phyloP scores from a whole-genome alignment of 1,140 invertebrate genomes.

The Drosophila lowei region DNA sequence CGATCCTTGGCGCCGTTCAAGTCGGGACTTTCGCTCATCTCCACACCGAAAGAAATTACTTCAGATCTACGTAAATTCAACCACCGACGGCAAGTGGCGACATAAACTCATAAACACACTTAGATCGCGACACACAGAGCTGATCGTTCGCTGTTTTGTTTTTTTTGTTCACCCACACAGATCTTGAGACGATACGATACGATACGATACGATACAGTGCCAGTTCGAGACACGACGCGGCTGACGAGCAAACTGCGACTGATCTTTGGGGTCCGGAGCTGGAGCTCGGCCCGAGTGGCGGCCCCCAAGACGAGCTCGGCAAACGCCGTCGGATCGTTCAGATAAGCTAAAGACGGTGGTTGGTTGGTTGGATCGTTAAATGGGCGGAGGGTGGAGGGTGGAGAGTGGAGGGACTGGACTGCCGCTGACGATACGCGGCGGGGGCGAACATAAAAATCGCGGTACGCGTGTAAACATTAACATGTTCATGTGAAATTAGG shows the following conservation, averaged over 20 bases:
- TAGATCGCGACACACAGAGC: not conserved
- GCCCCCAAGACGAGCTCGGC: constrained; percentile 54
- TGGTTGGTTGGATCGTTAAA: constrained; percentile 49
- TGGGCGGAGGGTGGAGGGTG: constrained; percentile 4
- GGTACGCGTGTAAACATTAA: constrained; percentile 81
- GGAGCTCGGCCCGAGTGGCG: constrained; percentile 22
- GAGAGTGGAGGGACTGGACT: constrained; percentile 15
- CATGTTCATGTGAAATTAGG: constrained; percentile 78
- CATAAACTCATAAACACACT: constrained; percentile 2
- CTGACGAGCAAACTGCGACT: constrained; percentile 69
- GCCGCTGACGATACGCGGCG: constrained; percentile 36
- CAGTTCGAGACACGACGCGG: constrained; percentile 51
- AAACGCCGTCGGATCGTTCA: constrained; percentile 50
- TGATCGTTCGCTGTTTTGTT: not conserved
- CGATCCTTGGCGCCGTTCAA: constrained; percentile 41
- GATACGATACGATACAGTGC: constrained; percentile 3
- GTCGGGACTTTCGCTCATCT: constrained; percentile 54
- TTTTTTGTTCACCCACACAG: constrained; percentile 7
- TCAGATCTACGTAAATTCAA: constrained; percentile 7
- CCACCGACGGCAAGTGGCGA: constrained; percentile 29
- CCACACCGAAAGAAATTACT: not conserved
- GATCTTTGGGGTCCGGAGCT: constrained; percentile 50
- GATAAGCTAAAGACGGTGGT: constrained; percentile 71
- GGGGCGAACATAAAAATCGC: constrained; percentile 75
- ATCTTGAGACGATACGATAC: constrained; percentile 5